Evolutionary conservation across 1,140 invertebrate species (phyloP), one percentile per base, ranked within the genome.

Genomic region (Drosophila nikananu): DNA sequence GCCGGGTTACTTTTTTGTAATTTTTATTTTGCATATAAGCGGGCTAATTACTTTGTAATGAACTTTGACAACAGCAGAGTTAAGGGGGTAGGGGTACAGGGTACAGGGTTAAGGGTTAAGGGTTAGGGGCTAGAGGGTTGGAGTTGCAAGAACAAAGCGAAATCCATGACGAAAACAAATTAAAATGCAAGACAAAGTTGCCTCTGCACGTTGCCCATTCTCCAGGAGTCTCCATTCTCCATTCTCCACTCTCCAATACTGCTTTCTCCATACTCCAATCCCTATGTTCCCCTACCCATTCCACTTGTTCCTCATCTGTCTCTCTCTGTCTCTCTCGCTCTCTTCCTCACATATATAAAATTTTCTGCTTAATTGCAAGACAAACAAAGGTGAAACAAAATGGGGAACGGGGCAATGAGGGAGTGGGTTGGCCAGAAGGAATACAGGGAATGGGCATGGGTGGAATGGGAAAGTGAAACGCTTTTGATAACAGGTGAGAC

Each of bases 21-120:
- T 72, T 68, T 65, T 68, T 65, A 54, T 74, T 77, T 78, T 83
- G 76, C 72, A 83, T 83, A 80, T 83, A 71, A 71, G 77, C 66
- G 68, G 49, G 81, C 79, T 90, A 90, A 90, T 90, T 90, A 90
- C 86, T 90, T 91, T 86, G 86, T 86, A 90, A 90, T 90, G 86
- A 90, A 90, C 82, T 91, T 90, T 78, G 79, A 86, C 86, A 90
- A 90, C 60, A 83, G 39, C 17, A 7, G 27, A 51, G 49, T 39
- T 51, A 19, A 19, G 3, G 17, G 15, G 23, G 9, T 9, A 4
- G 4, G 8, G 12, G 23, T 23, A 2, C 25, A 23, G n/a, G n/a
- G n/a, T n/a, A n/a, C n/a, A 25, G 46, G 21, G 46, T 39, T 51
- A 32, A 19, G 15, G 17, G 25, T 23, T 37, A 23, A 7, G 23